phyloP scores from a whole-genome alignment of 2,888 invertebrate genomes.

The Caenorhabditis panamensis region DNA sequence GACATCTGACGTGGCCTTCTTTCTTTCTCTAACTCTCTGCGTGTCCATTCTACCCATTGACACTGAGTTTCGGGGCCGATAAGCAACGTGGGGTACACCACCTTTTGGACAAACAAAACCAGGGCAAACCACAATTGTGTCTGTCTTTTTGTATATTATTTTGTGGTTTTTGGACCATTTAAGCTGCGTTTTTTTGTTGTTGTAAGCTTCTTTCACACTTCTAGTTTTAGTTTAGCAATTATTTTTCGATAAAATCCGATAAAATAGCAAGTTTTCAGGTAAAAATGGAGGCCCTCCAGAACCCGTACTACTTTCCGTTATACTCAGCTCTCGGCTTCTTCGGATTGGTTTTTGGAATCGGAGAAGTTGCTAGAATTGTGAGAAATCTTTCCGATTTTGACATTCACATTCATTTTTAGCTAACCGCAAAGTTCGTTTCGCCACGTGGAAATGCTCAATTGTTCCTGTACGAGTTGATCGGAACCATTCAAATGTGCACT shows the following conservation, averaged over 20 bases:
- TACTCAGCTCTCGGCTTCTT: conserved; percentile 62
- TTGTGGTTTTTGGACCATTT: not conserved
- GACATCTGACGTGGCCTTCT: conserved; percentile 32
- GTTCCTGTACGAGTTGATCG: conserved; percentile 69
- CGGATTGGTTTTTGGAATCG: conserved; percentile 56
- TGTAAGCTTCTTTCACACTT: too few relatives aligned
- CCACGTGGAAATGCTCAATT: conserved; percentile 48
- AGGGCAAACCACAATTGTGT: too few relatives aligned
- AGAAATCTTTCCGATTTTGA: too few relatives aligned
- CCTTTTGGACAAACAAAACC: too few relatives aligned
- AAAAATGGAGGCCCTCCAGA: conserved; percentile 32
- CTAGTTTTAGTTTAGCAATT: not conserved
- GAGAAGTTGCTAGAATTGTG: conserved; percentile 62
- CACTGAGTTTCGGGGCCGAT: too few relatives aligned
- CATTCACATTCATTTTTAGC: too few relatives aligned
- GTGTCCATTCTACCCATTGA: too few relatives aligned
- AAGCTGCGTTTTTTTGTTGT: not conserved
- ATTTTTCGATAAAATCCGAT: not conserved
- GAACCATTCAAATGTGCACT: conserved; percentile 78
- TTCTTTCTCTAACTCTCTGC: not conserved
- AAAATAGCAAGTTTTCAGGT: conserved; percentile 10
- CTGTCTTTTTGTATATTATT: not conserved
- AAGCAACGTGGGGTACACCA: too few relatives aligned
- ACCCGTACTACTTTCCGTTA: conserved; percentile 52
- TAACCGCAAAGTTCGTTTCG: conserved; percentile 57